These are phyloP conservation scores for Lagria hirta DNA, from an alignment of 2,888 invertebrate species.

Conservation along the genomic window DNA sequence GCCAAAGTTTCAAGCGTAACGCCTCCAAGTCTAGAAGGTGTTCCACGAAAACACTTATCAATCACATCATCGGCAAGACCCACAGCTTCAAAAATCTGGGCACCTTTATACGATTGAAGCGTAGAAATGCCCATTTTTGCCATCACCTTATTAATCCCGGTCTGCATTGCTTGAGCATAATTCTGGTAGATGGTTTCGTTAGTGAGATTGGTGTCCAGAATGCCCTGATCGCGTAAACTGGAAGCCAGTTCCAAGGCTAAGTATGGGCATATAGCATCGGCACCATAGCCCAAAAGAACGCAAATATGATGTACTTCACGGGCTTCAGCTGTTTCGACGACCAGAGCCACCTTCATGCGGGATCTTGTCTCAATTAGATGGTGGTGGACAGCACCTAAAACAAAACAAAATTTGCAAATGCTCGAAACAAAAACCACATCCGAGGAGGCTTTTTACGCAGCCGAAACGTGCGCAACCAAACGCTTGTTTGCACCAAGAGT, in stretches of 20 bases:
- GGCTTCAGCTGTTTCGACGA: constrained; percentile 96
- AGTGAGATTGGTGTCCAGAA: constrained; percentile 73
- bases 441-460: no score
- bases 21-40: constrained; percentile 78
- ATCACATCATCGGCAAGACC: constrained; percentile 91
- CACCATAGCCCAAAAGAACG: constrained; percentile 92
- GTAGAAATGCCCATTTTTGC: constrained; percentile 99
- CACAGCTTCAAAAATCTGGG: constrained; percentile 99
- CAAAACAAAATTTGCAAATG: constrained; percentile 6
- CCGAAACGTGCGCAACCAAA: no score
- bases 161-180: constrained; percentile 76
- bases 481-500: no score
- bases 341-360: constrained; percentile 93
- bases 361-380: constrained; percentile 91
- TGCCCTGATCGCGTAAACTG: constrained; percentile 81
- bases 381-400: constrained; percentile 85
- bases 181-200: constrained; percentile 83
- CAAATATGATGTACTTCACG: constrained; percentile 96
- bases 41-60: constrained; percentile 85
- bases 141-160: constrained; percentile 77
- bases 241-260: constrained; percentile 92
- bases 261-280: constrained; percentile 97
- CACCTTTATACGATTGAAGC: constrained; percentile 96
- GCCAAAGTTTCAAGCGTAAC: constrained; percentile 86
- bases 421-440: no score